Evolutionary conservation across 2,888 invertebrate genomes (phyloP).

Genomic region (Artemia sinica): DNA sequence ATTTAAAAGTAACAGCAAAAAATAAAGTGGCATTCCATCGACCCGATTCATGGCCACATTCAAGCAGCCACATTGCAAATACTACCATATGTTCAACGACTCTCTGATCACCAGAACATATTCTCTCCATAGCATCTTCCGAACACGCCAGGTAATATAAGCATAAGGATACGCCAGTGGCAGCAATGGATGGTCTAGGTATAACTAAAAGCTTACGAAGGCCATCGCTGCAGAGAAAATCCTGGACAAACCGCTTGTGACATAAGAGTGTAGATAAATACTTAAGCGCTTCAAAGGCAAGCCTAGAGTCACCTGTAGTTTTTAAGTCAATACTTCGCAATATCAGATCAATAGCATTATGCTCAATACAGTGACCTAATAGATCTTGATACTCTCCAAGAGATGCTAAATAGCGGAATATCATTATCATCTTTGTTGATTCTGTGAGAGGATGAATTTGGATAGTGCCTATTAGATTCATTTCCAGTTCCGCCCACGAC

Average conservation of each 20-base stretch:
- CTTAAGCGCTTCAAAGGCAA: conserved; percentile 90
- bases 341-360: conserved; percentile 74
- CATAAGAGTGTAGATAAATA: conserved; percentile 84
- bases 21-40: conserved; percentile 96
- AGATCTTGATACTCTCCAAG: conserved; percentile 97
- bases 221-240: conserved; percentile 77
- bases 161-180: conserved; percentile 88
- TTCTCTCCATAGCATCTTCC: conserved; percentile 92
- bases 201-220: conserved; percentile 67
- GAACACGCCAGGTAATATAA: conserved; percentile 91
- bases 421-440: conserved; percentile 77
- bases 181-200: conserved; percentile 79
- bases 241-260: conserved; percentile 93
- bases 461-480: conserved; percentile 64
- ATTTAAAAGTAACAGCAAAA: conserved; percentile 83
- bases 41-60: conserved; percentile 93
- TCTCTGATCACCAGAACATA: conserved; percentile 63
- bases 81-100: conserved; percentile 58
- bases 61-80: conserved; percentile 76
- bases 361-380: conserved; percentile 77
- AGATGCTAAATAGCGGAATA: conserved; percentile 80
- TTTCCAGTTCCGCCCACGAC: conserved; percentile 78
- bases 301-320: conserved; percentile 68
- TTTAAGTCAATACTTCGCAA: conserved; percentile 63
- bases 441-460: conserved; percentile 74